A percentile compares a stretch with the other conserved stretches of the same genome.
Evolutionary conservation across 2,888 invertebrate species (phyloP).

Genomic region (Orthosia gracilis): DNA sequence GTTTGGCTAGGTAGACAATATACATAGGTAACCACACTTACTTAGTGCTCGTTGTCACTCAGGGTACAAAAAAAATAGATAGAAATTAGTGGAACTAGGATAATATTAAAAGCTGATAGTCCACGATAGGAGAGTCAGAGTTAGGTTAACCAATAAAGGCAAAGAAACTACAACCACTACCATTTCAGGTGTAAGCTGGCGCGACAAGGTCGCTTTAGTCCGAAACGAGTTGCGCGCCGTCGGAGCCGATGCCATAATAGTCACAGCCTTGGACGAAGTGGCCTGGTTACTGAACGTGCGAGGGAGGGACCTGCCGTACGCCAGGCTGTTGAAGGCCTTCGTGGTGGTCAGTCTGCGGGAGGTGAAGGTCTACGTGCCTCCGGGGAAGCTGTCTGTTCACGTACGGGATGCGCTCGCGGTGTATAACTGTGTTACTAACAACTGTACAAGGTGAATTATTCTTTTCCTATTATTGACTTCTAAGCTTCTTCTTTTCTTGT

Average conservation of each 20-base stretch:
- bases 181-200: slow-evolving; percentile 93
- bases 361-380: slow-evolving; percentile 93
- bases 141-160: neutral
- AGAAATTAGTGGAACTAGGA: no score
- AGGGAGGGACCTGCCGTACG: slow-evolving; percentile 95
- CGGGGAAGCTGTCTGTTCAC: slow-evolving; percentile 92
- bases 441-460: slow-evolving; percentile 83
- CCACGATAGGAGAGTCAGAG: no score
- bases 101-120: no score
- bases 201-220: slow-evolving; percentile 93
- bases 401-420: slow-evolving; percentile 89
- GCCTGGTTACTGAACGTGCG: slow-evolving; percentile 97
- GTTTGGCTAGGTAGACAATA: no score
- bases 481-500: neutral
- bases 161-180: neutral
- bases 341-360: slow-evolving; percentile 92
- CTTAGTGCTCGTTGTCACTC: no score
- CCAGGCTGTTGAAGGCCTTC: slow-evolving; percentile 95
- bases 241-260: slow-evolving; percentile 95
- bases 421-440: slow-evolving; percentile 92
- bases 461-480: neutral
- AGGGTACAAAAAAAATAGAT: no score
- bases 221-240: slow-evolving; percentile 92
- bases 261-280: slow-evolving; percentile 96
- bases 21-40: no score